Percentiles rank a stretch among this genome's conserved stretches.
phyloP scores from a whole-genome alignment of 2,113 vertebrate species.

The Morone chrysops region DNA sequence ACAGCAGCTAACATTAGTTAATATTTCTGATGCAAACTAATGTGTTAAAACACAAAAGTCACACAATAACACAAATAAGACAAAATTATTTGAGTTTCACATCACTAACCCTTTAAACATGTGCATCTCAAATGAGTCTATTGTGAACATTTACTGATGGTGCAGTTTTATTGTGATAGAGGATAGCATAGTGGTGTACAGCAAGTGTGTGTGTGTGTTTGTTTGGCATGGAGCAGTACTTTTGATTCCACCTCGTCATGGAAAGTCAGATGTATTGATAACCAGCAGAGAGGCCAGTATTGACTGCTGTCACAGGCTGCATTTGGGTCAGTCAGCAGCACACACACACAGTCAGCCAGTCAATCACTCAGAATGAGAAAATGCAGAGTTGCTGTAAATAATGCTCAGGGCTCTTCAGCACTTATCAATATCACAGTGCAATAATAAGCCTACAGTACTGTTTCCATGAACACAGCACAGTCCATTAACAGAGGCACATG shows the following conservation, averaged over 20 bases:
- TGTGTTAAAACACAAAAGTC: too few species aligned
- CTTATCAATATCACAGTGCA: slow-evolving; percentile 14
- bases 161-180: too few species aligned
- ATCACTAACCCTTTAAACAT: too few species aligned
- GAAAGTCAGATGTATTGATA: slow-evolving; percentile 69
- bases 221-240: slow-evolving; percentile 7
- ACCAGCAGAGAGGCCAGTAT: slow-evolving; percentile 38
- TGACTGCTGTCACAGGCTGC: slow-evolving; percentile 38
- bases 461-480: neutral
- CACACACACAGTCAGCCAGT: neutral
- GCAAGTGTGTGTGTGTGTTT: neutral
- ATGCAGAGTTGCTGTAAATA: slow-evolving; percentile 8
- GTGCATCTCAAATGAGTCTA: too few species aligned
- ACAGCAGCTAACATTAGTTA: too few species aligned
- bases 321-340: neutral
- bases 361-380: neutral
- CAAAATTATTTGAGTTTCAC: too few species aligned
- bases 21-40: too few species aligned
- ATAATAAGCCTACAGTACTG: neutral
- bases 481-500: neutral
- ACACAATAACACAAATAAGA: too few species aligned
- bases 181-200: too few species aligned
- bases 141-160: too few species aligned
- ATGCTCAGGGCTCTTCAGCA: neutral
- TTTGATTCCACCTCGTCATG: slow-evolving; percentile 55